A percentile compares a stretch with the other conserved stretches of the same genome.
phyloP scores from a whole-genome alignment of 1,140 invertebrate species.

The Drosophila littoralis region DNA sequence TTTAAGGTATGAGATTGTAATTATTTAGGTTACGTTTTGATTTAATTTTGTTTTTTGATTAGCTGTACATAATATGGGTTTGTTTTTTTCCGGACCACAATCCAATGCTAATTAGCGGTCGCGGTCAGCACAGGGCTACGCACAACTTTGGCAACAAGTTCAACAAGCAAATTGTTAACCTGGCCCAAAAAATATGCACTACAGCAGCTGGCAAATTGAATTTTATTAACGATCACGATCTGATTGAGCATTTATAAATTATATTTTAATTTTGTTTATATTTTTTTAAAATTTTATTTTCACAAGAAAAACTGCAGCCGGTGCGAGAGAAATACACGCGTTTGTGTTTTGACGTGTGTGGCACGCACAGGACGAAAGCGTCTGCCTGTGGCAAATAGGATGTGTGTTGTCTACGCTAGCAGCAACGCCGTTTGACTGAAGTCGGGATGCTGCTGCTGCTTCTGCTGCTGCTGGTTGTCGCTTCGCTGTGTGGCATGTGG shows the following conservation, averaged over 20 bases:
- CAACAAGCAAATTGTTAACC: constrained; percentile 15
- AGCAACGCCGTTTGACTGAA: constrained; percentile 77
- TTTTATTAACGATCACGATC: constrained; percentile 16
- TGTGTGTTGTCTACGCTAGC: constrained; percentile 77
- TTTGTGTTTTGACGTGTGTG: not conserved
- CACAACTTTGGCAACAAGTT: constrained; percentile 46
- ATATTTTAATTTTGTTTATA: not conserved
- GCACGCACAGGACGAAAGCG: constrained; percentile 3
- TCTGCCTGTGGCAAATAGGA: constrained; percentile 20
- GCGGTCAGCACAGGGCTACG: not conserved
- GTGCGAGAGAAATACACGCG: constrained; percentile 20
- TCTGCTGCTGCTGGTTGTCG: constrained; percentile 49
- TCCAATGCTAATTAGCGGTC: constrained; percentile 37
- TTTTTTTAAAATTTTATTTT: constrained; percentile 14
- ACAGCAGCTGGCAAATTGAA: constrained; percentile 17
- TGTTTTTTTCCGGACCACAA: not conserved
- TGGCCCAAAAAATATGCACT: constrained; percentile 20
- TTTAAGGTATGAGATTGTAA: not conserved
- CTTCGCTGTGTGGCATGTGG: constrained; percentile 7
- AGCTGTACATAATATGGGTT: constrained; percentile 6
- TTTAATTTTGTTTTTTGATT: constrained; percentile 7
- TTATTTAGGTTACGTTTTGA: constrained; percentile 3
- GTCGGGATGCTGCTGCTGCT: constrained; percentile 58
- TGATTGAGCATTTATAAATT: constrained; percentile 14
- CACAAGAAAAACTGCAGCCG: constrained; percentile 12